phyloP scores from a whole-genome alignment of 2,113 vertebrate genomes.

The Oophaga pumilio region DNA sequence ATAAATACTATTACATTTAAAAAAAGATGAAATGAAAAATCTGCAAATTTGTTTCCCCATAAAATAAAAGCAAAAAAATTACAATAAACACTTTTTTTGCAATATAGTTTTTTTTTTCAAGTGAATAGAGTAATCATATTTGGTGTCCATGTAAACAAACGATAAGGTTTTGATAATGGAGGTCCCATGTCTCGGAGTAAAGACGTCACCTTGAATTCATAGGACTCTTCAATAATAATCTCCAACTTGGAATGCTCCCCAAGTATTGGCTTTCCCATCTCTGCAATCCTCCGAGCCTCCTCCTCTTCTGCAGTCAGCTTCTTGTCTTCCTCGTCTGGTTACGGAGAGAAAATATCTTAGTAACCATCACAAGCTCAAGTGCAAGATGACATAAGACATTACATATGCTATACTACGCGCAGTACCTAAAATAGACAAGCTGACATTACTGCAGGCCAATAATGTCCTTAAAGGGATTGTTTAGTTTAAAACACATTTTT shows the following conservation, averaged over 20 bases:
- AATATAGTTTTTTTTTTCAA: too few species aligned
- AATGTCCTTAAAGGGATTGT: background rate
- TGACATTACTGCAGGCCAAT: background rate
- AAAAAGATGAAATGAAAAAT: too few species aligned
- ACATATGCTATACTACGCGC: background rate
- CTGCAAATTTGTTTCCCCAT: too few species aligned
- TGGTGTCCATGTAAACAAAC: too few species aligned
- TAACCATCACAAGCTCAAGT: background rate
- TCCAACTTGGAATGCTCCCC: constrained; percentile 89
- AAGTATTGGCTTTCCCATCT: constrained; percentile 92
- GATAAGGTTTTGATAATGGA: background rate
- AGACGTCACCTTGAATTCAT: constrained; percentile 87
- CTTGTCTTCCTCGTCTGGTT: constrained; percentile 76
- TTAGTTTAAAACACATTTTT: background rate
- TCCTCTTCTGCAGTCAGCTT: constrained; percentile 84
- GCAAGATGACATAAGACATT: background rate
- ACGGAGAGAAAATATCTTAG: constrained; percentile 1
- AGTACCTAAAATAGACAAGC: background rate
- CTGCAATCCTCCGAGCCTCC: constrained; percentile 87
- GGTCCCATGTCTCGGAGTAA: background rate
- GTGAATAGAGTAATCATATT: too few species aligned
- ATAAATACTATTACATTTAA: too few species aligned
- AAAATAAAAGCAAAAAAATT: too few species aligned
- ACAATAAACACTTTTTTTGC: too few species aligned
- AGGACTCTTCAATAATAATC: constrained; percentile 93